Evolutionary conservation across 2,888 invertebrate genomes (phyloP).

Genomic region (Tridacna gigas): DNA sequence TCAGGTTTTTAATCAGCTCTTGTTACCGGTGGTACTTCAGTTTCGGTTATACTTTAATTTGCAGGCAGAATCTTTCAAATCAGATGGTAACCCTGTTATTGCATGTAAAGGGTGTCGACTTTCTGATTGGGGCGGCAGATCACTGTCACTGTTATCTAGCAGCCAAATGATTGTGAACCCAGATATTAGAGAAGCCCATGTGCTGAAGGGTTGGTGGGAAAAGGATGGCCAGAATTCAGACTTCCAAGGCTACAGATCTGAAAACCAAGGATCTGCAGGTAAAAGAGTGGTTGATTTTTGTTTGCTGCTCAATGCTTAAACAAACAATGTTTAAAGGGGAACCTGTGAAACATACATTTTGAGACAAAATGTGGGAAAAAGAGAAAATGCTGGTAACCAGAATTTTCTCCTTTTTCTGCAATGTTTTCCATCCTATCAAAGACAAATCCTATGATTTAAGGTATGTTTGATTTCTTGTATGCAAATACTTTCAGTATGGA

Average conservation of each 20-base stretch:
- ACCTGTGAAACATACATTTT: no score
- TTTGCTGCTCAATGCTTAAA: no score
- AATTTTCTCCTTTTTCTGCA: no score
- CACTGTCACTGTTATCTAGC: slow-evolving; percentile 82
- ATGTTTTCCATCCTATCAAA: no score
- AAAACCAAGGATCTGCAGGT: slow-evolving; percentile 71
- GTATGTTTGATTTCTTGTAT: no score
- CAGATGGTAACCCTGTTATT: slow-evolving; percentile 91
- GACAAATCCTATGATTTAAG: no score
- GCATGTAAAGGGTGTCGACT: slow-evolving; percentile 94
- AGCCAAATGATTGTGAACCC: slow-evolving; percentile 91
- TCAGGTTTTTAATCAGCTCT: no score
- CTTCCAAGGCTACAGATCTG: slow-evolving; percentile 79
- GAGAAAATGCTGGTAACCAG: no score
- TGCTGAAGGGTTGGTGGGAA: slow-evolving; percentile 96
- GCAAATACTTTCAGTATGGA: no score
- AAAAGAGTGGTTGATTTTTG: background rate
- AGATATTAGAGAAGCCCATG: slow-evolving; percentile 94
- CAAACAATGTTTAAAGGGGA: no score
- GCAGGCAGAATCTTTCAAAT: slow-evolving; percentile 92
- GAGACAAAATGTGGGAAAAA: no score
- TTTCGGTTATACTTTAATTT: background rate
- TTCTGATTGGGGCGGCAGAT: slow-evolving; percentile 91
- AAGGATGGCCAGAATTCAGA: slow-evolving; percentile 86
- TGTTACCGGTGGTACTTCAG: no score